These are phyloP conservation scores for Osmerus mordax DNA, from an alignment of 2,113 vertebrate species.

Conservation along the genomic window DNA sequence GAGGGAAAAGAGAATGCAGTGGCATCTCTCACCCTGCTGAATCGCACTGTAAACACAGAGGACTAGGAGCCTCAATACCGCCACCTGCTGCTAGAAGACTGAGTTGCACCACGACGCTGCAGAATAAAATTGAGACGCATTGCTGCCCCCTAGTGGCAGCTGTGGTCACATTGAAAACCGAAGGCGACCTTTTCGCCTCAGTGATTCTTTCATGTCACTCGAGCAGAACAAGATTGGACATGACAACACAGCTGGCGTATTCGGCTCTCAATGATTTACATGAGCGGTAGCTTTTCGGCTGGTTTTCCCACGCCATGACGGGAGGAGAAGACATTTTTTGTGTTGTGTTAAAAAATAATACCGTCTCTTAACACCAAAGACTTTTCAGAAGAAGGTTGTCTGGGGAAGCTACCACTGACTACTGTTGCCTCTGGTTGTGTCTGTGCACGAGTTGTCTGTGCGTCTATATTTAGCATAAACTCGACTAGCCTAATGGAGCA, in stretches of 20 bases:
- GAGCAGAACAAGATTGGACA: conserved; percentile 7
- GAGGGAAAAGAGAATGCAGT: conserved; percentile 35
- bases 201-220: conserved; percentile 13
- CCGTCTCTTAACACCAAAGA: not conserved
- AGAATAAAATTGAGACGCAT: not conserved
- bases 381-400: not conserved
- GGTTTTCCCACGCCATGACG: not conserved
- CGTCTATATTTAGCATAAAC: conserved; percentile 49
- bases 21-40: conserved; percentile 41
- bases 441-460: conserved; percentile 17
- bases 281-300: not conserved
- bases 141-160: conserved; percentile 4
- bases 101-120: not conserved
- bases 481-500: conserved; percentile 11
- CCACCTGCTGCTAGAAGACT: conserved; percentile 28
- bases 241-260: conserved; percentile 17
- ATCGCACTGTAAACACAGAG: conserved; percentile 23
- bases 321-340: conserved; percentile 1
- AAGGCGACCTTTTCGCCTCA: not conserved
- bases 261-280: conserved; percentile 12
- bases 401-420: conserved; percentile 7
- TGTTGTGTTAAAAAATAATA: not conserved
- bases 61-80: conserved; percentile 48
- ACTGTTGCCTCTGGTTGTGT: conserved; percentile 37
- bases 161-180: conserved; percentile 2